Base-by-base conservation (phyloP, 2,888 invertebrate genomes). In the Myopa tessellatipennis region DNA sequence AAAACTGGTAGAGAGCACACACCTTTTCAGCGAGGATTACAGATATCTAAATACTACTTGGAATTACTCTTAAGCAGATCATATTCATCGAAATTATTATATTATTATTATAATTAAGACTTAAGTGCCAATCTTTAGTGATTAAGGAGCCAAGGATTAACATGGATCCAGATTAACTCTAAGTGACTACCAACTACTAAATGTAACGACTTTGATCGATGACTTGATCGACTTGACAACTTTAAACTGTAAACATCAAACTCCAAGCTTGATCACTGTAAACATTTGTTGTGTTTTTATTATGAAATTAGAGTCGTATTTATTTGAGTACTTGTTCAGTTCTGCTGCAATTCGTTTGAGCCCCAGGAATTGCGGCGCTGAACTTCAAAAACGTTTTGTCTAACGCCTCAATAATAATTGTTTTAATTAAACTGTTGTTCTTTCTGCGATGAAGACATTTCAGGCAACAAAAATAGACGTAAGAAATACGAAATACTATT, bases 311-410 rank as follows among this genome's bases (percentile, higher is more conserved):
- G 45, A 45, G 45, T 26, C 26, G 26, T 45, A 45, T 2, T 45
- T 45, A 8, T 45, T 0, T 45, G 45, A 45, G 45, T 45, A 45
- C 45, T 45, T 3, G 10, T 45, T 45, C 45, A 10, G 45, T 58
- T 74, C 65, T 74, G 61, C n/a, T 72, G 60, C 80, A 83, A 82
- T 85, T 86, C 84, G 83, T 82, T 79, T 76, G 84, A 83, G 84
- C 84, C 84, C 84, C 81, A 80, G 82, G 85, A 86, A 84, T 84
- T 83, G 80, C 77, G 55, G 76, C 76, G 50, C 36, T 67, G 38
- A 67, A 12, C 16, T 65, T 6, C 14, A 61, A 61, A 12, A 61
- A 65, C 7, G 3, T n/a, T 26, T 26, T 2, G 26, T 26, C 26
- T n/a, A 58, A 12, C 58, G 14, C 65, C 16, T 65, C 36, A 65